Evolutionary conservation across 2,113 vertebrate species (phyloP).

Genomic region (Heteronetta atricapilla): DNA sequence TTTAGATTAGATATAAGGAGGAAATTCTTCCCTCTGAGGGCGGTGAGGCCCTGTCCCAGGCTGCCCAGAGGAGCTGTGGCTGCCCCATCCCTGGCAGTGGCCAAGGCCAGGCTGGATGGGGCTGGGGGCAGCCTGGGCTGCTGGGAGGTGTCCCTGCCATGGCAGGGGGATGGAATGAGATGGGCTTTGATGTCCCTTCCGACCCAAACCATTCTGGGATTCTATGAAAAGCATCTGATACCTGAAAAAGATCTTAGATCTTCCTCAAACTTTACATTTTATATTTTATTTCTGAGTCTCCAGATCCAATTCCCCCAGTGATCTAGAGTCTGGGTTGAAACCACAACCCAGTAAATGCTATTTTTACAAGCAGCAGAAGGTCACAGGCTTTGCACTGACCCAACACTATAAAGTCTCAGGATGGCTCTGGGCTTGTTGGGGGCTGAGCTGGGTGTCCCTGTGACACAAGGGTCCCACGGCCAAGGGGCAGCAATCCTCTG

Average conservation of each 20-base stretch:
- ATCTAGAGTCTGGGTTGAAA: neutral
- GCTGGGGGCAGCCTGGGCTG: no score
- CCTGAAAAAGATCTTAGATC: neutral
- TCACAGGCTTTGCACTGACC: neutral
- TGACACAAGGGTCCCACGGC: neutral
- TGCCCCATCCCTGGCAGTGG: no score
- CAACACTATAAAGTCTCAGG: rapidly evolving
- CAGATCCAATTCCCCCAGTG: neutral
- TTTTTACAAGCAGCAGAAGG: neutral
- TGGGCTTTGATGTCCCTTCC: no score
- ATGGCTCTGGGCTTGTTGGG: rapidly evolving
- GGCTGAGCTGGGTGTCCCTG: neutral
- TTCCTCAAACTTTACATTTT: neutral
- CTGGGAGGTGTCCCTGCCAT: no score
- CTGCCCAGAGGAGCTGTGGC: no score
- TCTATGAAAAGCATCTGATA: neutral
- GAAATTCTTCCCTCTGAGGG: no score
- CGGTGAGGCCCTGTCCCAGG: no score
- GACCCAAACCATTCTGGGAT: no score
- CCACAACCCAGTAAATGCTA: neutral
- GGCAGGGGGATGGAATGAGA: no score
- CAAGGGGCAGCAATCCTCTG: neutral
- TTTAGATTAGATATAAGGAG: no score
- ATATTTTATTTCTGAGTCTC: neutral
- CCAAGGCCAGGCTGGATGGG: no score